Evolutionary conservation across 2,888 invertebrate species (phyloP).

Genomic region (Melipona beecheii): DNA sequence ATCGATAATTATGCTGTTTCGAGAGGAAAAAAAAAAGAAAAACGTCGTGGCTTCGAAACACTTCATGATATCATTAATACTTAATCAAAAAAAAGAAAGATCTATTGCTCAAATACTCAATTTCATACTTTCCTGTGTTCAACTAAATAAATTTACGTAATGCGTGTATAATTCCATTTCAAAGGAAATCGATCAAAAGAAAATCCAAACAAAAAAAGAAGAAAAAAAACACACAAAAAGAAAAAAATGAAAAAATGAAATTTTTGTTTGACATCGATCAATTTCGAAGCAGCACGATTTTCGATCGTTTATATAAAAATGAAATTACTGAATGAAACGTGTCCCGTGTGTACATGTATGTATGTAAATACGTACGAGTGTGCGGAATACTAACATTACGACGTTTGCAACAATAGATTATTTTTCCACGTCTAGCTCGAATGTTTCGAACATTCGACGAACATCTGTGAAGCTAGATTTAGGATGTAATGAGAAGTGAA

Average conservation of each 20-base stretch:
- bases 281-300: conserved; percentile 41
- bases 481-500: conserved; percentile 24
- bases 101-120: conserved; percentile 35
- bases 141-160: conserved; percentile 14
- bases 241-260: not conserved
- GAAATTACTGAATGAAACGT: conserved; percentile 25
- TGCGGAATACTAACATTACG: conserved; percentile 55
- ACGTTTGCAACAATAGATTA: conserved; percentile 70
- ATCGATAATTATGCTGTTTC: conserved; percentile 43
- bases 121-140: conserved; percentile 22
- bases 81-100: conserved; percentile 15
- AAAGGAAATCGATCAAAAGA: not conserved
- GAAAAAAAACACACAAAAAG: not conserved
- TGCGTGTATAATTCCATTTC: not conserved
- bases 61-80: conserved; percentile 2
- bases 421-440: conserved; percentile 70
- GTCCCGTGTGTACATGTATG: conserved; percentile 37
- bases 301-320: conserved; percentile 19
- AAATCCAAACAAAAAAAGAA: not conserved
- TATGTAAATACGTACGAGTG: conserved; percentile 42
- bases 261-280: not conserved
- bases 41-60: conserved; percentile 15
- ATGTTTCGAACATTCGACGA: conserved; percentile 54
- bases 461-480: conserved; percentile 49
- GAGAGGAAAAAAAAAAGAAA: conserved; percentile 2